Evolutionary conservation across 2,888 invertebrate genomes (phyloP).

Genomic region (Nymphalis urticae): DNA sequence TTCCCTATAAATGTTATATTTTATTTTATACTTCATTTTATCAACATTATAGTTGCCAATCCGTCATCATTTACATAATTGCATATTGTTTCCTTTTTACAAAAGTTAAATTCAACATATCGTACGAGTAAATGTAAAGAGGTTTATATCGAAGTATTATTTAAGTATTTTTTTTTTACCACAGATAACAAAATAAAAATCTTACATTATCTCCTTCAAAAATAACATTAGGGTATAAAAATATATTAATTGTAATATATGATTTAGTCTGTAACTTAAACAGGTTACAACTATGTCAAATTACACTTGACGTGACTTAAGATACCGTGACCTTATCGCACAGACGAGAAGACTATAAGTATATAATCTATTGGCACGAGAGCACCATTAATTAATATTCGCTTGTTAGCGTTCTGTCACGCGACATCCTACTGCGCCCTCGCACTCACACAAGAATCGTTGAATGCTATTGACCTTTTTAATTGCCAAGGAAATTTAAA

Average conservation of each 20-base stretch:
- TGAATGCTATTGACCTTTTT: constrained; percentile 42
- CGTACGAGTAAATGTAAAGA: no score
- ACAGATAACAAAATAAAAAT: no score
- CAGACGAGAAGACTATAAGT: background rate
- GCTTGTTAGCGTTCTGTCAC: constrained; percentile 31
- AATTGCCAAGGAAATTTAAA: constrained; percentile 30
- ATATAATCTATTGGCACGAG: constrained; percentile 14
- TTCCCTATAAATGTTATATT: constrained; percentile 15
- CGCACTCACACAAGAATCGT: constrained; percentile 28
- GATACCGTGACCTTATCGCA: background rate
- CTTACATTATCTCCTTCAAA: no score
- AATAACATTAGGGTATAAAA: no score
- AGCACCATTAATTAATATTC: constrained; percentile 25
- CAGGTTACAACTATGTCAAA: background rate
- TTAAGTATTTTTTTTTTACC: no score
- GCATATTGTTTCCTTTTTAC: background rate
- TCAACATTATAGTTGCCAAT: background rate
- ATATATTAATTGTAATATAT: no score
- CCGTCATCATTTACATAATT: background rate
- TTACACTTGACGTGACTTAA: background rate
- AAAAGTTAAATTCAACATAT: no score
- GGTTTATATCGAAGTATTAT: no score
- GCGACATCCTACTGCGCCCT: constrained; percentile 41
- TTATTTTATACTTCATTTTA: constrained; percentile 1
- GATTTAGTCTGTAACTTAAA: no score